These are phyloP conservation scores for Cryptoprocta ferox DNA, from an alignment of 2,797 vertebrate genomes.

Conservation along the genomic window DNA sequence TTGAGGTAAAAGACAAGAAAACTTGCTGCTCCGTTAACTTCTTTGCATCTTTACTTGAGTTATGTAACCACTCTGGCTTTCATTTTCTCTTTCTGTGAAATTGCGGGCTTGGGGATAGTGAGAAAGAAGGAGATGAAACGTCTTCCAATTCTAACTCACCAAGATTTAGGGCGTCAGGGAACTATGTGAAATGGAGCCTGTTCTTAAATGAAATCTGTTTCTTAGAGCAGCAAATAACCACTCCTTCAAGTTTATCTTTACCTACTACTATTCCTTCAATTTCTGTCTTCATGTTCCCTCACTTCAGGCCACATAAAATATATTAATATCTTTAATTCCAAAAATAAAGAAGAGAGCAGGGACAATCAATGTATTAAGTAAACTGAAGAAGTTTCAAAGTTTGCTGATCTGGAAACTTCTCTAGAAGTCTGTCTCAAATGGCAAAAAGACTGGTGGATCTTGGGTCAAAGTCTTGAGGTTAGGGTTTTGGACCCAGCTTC, in stretches of 20 bases:
- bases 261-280: background rate
- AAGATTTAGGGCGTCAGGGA: background rate
- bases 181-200: background rate
- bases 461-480: background rate
- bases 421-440: background rate
- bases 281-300: background rate
- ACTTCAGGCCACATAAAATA: background rate
- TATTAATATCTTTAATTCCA: background rate
- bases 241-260: background rate
- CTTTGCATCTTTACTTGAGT: background rate
- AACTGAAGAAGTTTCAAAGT: background rate
- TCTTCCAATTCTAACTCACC: background rate
- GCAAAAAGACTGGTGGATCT: background rate
- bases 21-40: background rate
- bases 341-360: background rate
- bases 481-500: background rate
- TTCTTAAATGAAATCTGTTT: background rate
- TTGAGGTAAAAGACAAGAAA: background rate
- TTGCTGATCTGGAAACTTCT: background rate
- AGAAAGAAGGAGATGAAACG: background rate
- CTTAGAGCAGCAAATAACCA: background rate
- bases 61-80: background rate
- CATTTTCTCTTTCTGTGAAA: background rate
- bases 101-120: background rate
- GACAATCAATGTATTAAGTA: background rate